Evolutionary conservation across 2,113 vertebrate species (phyloP).

Genomic region (Eulemur macaco): DNA sequence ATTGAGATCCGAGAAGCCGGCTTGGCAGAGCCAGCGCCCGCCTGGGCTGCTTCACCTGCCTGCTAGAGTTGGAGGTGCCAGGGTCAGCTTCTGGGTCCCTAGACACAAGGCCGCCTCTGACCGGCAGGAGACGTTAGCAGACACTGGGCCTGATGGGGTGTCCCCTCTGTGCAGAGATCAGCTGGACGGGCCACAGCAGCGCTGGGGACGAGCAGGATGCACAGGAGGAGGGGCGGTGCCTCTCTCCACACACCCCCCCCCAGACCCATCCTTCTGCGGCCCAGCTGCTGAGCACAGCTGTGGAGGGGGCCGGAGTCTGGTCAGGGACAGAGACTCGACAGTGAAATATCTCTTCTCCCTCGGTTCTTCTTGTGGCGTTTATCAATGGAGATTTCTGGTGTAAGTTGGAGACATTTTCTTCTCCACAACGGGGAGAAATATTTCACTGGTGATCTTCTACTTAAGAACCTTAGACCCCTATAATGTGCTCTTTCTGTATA

Average conservation of each 20-base stretch:
- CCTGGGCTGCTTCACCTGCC: neutral
- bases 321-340: neutral
- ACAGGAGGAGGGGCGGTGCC: neutral
- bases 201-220: neutral
- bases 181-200: neutral
- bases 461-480: neutral
- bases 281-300: neutral
- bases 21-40: neutral
- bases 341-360: neutral
- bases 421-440: neutral
- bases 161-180: neutral
- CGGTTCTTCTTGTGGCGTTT: neutral
- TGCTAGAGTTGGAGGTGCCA: neutral
- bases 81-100: neutral
- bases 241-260: neutral
- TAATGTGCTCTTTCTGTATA: neutral
- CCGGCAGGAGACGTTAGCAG: neutral
- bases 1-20: neutral
- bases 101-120: too few species aligned
- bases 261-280: neutral
- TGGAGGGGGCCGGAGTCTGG: neutral
- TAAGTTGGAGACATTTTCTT: neutral
- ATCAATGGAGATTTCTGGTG: neutral
- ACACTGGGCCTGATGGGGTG: neutral
- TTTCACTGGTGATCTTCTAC: neutral